A percentile compares a stretch with the other conserved stretches of the same genome.
These are phyloP conservation scores for Protodeltote pygarga DNA, from an alignment of 2,888 invertebrate genomes.

Conservation along the genomic window DNA sequence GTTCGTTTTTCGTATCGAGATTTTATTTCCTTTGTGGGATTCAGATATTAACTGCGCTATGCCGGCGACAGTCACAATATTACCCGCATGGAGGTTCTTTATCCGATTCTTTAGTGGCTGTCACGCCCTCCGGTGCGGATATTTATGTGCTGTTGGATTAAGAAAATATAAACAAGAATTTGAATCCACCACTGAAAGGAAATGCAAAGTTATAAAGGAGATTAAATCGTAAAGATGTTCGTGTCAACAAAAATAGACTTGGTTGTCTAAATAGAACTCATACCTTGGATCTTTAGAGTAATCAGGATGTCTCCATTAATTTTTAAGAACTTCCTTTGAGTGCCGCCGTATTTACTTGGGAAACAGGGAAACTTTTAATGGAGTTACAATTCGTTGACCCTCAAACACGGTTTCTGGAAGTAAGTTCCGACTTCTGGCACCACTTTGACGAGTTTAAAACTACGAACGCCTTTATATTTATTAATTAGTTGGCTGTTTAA, in stretches of 20 bases:
- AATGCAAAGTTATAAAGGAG: slow-evolving; percentile 58
- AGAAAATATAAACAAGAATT: slow-evolving; percentile 62
- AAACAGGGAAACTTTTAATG: slow-evolving; percentile 85
- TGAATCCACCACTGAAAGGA: slow-evolving; percentile 50
- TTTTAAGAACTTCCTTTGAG: slow-evolving; percentile 85
- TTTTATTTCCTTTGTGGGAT: slow-evolving; percentile 74
- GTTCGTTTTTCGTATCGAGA: slow-evolving; percentile 76
- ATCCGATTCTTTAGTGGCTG: slow-evolving; percentile 70
- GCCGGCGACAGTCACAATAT: slow-evolving; percentile 80
- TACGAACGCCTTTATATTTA: slow-evolving; percentile 22
- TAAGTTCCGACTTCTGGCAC: slow-evolving; percentile 43
- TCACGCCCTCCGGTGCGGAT: slow-evolving; percentile 57
- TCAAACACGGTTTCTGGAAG: slow-evolving; percentile 60
- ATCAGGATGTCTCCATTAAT: slow-evolving; percentile 84
- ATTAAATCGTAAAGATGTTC: slow-evolving; percentile 64
- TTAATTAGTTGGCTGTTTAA: slow-evolving; percentile 18
- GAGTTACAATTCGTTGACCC: slow-evolving; percentile 81
- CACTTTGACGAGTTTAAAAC: slow-evolving; percentile 35
- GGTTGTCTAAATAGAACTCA: slow-evolving; percentile 64
- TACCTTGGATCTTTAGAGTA: slow-evolving; percentile 69
- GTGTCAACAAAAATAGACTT: slow-evolving; percentile 69
- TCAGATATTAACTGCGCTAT: slow-evolving; percentile 78
- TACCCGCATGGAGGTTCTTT: slow-evolving; percentile 69
- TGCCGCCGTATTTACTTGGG: slow-evolving; percentile 75
- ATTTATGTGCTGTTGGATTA: slow-evolving; percentile 67